Evolutionary conservation across 2,888 invertebrate species (phyloP), one percentile per base, ranked within the genome.

Genomic region (Nysson spinosus): DNA sequence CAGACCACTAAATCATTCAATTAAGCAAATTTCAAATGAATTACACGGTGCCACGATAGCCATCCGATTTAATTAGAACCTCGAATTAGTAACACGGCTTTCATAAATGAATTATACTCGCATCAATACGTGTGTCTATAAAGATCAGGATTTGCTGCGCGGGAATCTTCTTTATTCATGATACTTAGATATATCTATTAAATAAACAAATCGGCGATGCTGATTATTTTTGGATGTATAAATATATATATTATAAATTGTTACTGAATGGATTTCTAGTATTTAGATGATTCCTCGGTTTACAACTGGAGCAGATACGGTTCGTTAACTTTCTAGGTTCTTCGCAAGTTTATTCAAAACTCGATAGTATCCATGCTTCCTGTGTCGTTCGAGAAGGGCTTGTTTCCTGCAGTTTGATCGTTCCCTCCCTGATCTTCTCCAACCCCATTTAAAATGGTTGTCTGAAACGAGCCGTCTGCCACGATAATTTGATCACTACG

Each of bases 371-470:
- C 39, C 34, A 42, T 47, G 54, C 37, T 69, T 54, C 57, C 46
- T 68, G 63, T 54, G 47, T 39, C 50, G 43, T 34, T 35, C 35
- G 66, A 57, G 66, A 52, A 66, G 61, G 62, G 61, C 61, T 70
- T 70, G 69, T 73, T 73, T 73, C 72, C 73, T 69, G 70, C 61
- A 62, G 69, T 65, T 65, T 69, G 69, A 72, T 72, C 69, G 67
- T 37, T 54, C 63, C 65, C 64, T 62, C 55, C 64, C 49, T 44
- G 44, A 49, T 44, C 52, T 51, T 51, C 51, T 54, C 46, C 64
- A 56, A 50, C 55, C 63, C 69, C 56, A 56, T 70, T 70, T 68
- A 68, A 63, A 70, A 68, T 60, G 60, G 57, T 68, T 70, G 70
- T 64, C 57, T 61, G 70, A 56, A 70, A 47, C 70, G 68, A 72